These are phyloP conservation scores for Spodoptera picta DNA, from an alignment of 2,888 invertebrate species.

Conservation along the genomic window DNA sequence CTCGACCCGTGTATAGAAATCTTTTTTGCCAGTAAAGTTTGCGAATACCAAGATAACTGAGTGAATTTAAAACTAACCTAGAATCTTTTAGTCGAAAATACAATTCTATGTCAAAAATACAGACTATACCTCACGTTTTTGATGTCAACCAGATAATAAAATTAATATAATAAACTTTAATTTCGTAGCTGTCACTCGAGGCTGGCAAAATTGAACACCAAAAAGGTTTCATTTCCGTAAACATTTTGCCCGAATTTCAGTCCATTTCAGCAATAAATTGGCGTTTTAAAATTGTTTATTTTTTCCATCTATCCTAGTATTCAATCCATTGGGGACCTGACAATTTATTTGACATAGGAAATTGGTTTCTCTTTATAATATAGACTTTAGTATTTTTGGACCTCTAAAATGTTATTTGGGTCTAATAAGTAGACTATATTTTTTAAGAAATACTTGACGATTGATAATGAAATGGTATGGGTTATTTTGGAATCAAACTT, in stretches of 20 bases:
- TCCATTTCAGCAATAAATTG: constrained; percentile 58
- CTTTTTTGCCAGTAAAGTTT: too few species aligned
- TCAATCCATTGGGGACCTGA: constrained; percentile 30
- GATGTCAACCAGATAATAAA: constrained; percentile 17
- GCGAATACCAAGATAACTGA: too few species aligned
- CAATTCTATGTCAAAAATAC: not conserved
- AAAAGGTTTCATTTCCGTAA: constrained; percentile 73
- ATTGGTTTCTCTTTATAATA: constrained; percentile 38
- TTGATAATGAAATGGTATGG: too few species aligned
- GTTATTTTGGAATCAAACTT: too few species aligned
- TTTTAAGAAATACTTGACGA: too few species aligned
- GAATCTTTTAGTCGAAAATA: not conserved
- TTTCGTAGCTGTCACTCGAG: constrained; percentile 77
- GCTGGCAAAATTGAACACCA: constrained; percentile 55
- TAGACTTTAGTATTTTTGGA: not conserved
- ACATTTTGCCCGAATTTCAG: constrained; percentile 56
- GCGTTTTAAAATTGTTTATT: constrained; percentile 62
- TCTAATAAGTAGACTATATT: not conserved
- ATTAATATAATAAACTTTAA: constrained; percentile 72
- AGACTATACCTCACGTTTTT: constrained; percentile 11
- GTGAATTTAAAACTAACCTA: too few species aligned
- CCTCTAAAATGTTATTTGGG: not conserved
- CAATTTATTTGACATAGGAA: constrained; percentile 46
- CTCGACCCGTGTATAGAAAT: too few species aligned
- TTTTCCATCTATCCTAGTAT: constrained; percentile 36